Base-by-base conservation (phyloP, 2,888 invertebrate species). In the Tipula unca region DNA sequence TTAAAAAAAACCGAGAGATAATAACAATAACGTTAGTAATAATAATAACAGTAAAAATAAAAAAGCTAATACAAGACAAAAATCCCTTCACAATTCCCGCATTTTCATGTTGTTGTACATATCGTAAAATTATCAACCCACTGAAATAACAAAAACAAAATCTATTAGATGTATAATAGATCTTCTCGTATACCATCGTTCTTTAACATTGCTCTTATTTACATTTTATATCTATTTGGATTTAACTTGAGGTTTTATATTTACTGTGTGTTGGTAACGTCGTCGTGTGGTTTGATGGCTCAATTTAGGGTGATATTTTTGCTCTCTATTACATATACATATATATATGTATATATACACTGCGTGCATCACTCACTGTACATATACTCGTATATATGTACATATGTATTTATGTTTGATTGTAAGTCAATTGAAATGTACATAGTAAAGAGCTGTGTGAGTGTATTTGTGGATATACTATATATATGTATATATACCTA, bases 41-140 rank as follows among this genome's bases (percentile, higher is more conserved):
- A 69, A 69, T 25, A 25, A 69, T 69, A 69, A 69, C 69, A 69
- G 69, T 69, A 69, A 25, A 69, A 48, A 48, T 17, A 48, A 48
- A 48, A 48, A 48, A 48, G 48, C 48, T 17, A 48, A 48, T 48
- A 48, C 4, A 10, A 69, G 69, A 69, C 69, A 4, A 69, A 69
- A 69, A 69, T 69, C 69, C 69, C 69, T 69, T 69, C 69, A 69
- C 69, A 25, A 69, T 69, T 69, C 69, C 69, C 69, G 25, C 69
- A 69, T 20, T 69, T 69, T 69, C 25, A 0, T 69, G 69, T 69
- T 69, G 69, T 69, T 69, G 69, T 69, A 25, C n/a, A n/a, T 13
- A 69, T 69, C 69, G 69, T 69, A 69, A 69, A 69, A 69, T 69
- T 69, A 69, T 69, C 69, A 69, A 69, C 69, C 69, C 69, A 69